Evolutionary conservation across 2,797 vertebrate species (phyloP), one percentile per base, ranked within the genome.

Genomic region (Liparis tanakae): DNA sequence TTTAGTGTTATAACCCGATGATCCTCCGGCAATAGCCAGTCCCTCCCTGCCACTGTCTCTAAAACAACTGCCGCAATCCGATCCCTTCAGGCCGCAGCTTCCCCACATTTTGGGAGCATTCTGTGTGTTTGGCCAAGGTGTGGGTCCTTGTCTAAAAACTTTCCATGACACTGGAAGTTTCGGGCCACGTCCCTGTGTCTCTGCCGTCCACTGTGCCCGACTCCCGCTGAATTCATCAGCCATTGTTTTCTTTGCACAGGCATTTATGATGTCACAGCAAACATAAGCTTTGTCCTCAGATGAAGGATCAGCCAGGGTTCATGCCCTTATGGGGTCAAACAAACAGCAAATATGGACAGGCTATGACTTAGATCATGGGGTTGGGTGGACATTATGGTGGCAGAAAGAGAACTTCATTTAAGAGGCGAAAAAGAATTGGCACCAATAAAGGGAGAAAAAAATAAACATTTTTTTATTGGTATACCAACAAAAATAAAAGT

Each of bases 261-360:
- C 91, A 90, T 93, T 93, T 94, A 92, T 93, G 90, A 93, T 90
- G 90, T 92, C 91, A 93, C 90, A 67, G 91, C 91, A 93, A 92
- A 93, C 91, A 91, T 91, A 92, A 92, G 91, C 92, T 91, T 93
- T 93, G 92, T 93, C 89, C 92, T 90, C 85, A 87, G 86, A 91
- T 93, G 92, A 92, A 91, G 91, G 91, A 93, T 92, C 89, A 90
- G 87, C 81, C 77, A 82, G 84, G 87, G 90, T 91, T 81, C 86
- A 71, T 71, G 91, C 67, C 90, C 91, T 63, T 25, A 15, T 56
- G 83, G 83, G 92, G 89, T 93, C 93, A 92, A 92, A 80, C 93
- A 92, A 94, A 92, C 90, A 92, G 83, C 86, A 90, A 90, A 92
- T 90, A 93, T 91, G 85, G 86, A 86, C 82, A 74, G 83, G 71